Evolutionary conservation across 2,888 invertebrate genomes (phyloP).

Genomic region (Heliconius ethilla): DNA sequence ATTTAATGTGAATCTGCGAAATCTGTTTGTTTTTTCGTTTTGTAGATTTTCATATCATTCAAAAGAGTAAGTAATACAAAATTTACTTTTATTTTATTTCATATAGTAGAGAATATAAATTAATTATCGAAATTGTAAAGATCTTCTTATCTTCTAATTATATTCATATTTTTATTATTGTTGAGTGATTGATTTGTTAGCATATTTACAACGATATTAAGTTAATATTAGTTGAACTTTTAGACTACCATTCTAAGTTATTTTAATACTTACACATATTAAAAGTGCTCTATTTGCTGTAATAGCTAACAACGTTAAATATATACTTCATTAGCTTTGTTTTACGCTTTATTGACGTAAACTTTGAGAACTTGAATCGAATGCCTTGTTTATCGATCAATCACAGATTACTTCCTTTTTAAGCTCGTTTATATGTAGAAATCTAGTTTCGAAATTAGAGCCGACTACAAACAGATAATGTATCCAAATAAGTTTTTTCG

Average conservation of each 20-base stretch:
- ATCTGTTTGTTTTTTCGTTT: too few relatives aligned
- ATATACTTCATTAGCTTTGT: conserved; percentile 19
- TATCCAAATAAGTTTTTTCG: conserved; percentile 39
- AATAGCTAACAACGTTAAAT: conserved; percentile 14
- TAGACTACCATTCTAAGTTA: neutral
- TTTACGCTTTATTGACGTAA: conserved; percentile 17
- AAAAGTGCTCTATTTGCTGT: conserved; percentile 4
- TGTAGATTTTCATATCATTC: too few relatives aligned
- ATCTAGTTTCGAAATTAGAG: conserved; percentile 67
- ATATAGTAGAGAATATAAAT: too few relatives aligned
- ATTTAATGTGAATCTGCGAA: too few relatives aligned
- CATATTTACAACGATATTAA: too few relatives aligned
- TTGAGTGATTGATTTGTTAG: too few relatives aligned
- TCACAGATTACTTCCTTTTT: conserved; percentile 40
- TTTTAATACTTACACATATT: neutral
- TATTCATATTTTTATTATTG: too few relatives aligned
- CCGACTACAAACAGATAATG: conserved; percentile 60
- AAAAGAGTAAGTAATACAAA: too few relatives aligned
- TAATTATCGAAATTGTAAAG: too few relatives aligned
- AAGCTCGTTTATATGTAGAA: conserved; percentile 43
- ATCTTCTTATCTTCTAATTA: too few relatives aligned
- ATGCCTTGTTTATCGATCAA: conserved; percentile 37
- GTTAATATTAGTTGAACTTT: neutral
- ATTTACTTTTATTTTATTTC: too few relatives aligned
- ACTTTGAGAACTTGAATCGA: conserved; percentile 24